Base-by-base conservation (phyloP, 2,797 vertebrate genomes). In the Cirrhinus molitorella region DNA sequence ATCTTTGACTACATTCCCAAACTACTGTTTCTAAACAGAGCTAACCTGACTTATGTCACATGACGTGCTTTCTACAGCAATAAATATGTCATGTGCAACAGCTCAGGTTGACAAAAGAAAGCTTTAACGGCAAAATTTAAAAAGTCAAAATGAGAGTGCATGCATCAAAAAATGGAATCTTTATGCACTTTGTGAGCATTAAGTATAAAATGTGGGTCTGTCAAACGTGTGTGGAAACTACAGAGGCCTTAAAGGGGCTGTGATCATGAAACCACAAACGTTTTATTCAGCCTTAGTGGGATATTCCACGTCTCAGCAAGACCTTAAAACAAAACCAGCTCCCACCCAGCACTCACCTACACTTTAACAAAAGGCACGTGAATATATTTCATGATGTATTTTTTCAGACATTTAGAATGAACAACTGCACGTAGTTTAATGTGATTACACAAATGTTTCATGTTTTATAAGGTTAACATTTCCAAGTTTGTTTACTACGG, bases 281-380 rank as follows among this genome's bases (percentile, higher is more conserved):
- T 81, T 74, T 72, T 65, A 55, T 67, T 53, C 61, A 55, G 21
- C 23, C 5, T 45, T 45, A 68, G 43, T 76, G 71, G 63, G 72
- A 76, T 83, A 19, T 83, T 83, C 81, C 72, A 76, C 13, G 0
- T 83, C 63, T 83, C 72, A 31, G 0, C 25, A 45, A 67, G 34
- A 67, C 71, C 59, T 83, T 83, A 76, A 68, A 83, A 47, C 81
- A 57, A 68, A 76, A 83, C 72, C 72, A 76, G 49, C 80, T 45
- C 80, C 80, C 47, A 83, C 80, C 80, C 43, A 34, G 11, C 10
- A 2, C 11, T 45, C 70, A 74, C 72, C 81, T 83, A 83, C 81
- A 67, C 47, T 76, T 31, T 10, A n/a, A 57, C 34, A 3, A 45
- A n/a, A 73, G 17, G 34, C 61, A 66, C 10, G n/a, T 51, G n/a